Percentiles rank a stretch among this genome's conserved stretches.
Evolutionary conservation across 2,888 invertebrate genomes (phyloP).

Genomic region (Drosophila heteroneura): DNA sequence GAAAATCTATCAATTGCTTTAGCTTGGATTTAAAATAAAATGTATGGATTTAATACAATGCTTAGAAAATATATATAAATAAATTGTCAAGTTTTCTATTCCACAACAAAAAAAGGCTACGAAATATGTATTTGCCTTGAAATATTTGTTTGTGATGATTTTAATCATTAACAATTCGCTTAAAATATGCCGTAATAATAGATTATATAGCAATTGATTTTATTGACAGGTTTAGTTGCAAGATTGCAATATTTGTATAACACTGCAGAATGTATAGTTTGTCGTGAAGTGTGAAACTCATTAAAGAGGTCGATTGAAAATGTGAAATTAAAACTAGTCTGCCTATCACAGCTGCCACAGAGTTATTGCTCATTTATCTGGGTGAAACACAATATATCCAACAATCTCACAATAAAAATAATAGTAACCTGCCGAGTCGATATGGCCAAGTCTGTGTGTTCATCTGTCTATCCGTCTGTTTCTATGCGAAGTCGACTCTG

Average conservation of each 20-base stretch:
- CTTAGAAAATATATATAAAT: background rate
- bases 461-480: background rate
- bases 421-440: background rate
- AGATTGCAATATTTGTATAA: background rate
- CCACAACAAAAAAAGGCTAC: background rate
- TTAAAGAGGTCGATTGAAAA: too few relatives aligned
- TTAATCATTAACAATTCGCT: background rate
- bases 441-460: background rate
- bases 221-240: too few relatives aligned
- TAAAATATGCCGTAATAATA: background rate
- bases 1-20: background rate
- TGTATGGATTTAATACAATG: background rate
- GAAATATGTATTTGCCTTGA: background rate
- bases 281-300: too few relatives aligned
- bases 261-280: too few relatives aligned
- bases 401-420: background rate
- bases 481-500: background rate
- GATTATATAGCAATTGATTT: background rate
- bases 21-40: background rate
- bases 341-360: too few relatives aligned
- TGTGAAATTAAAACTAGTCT: too few relatives aligned
- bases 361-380: too few relatives aligned
- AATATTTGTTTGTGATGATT: background rate
- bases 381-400: background rate
- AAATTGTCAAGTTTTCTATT: background rate